Evolutionary conservation across 2,113 vertebrate species (phyloP).

Genomic region (Bubo bubo): DNA sequence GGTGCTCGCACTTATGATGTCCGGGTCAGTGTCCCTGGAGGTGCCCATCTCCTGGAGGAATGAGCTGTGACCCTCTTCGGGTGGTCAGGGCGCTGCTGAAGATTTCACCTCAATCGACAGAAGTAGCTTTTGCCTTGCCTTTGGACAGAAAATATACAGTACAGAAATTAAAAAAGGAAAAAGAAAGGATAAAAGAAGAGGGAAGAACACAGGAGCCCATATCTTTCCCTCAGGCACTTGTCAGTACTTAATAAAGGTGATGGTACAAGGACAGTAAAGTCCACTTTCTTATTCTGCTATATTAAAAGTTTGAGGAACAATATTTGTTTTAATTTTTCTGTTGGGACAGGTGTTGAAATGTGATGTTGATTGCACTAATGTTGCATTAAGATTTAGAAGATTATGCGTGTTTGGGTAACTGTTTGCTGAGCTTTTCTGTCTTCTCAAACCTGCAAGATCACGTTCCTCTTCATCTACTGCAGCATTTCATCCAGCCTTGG

Average conservation of each 20-base stretch:
- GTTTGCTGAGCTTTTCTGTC: background rate
- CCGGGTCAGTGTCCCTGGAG: background rate
- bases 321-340: background rate
- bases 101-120: accelerated
- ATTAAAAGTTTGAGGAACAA: background rate
- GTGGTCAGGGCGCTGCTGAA: background rate
- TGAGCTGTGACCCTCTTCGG: background rate
- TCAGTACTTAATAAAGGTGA: background rate
- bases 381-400: background rate
- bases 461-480: accelerated
- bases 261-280: background rate
- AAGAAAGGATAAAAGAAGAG: background rate
- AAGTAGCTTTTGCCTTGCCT: background rate
- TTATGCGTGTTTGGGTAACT: background rate
- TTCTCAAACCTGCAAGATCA: background rate
- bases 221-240: background rate
- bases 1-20: accelerated
- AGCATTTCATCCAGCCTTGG: background rate
- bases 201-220: background rate
- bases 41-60: background rate
- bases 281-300: background rate
- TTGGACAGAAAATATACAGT: background rate
- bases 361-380: background rate
- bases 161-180: background rate
- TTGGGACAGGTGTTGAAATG: background rate